phyloP scores from a whole-genome alignment of 2,113 vertebrate genomes.

The Thunnus thynnus region DNA sequence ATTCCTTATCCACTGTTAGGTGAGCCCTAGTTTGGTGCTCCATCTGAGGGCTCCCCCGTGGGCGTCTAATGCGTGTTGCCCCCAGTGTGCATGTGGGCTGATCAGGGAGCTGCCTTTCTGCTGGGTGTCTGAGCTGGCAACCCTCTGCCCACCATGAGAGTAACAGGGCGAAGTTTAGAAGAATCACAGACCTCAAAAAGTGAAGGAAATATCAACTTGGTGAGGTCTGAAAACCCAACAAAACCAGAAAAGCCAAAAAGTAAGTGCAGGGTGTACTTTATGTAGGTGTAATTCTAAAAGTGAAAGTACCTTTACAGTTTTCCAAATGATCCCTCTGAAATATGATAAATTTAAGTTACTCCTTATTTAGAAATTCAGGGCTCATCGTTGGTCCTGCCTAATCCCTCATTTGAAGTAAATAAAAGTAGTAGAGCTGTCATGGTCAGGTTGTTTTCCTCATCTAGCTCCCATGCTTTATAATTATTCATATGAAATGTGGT shows the following conservation, averaged over 20 bases:
- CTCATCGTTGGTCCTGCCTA: slow-evolving; percentile 76
- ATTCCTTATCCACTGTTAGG: slow-evolving; percentile 82
- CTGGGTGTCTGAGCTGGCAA: slow-evolving; percentile 66
- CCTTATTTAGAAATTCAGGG: slow-evolving; percentile 73
- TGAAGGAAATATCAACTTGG: slow-evolving; percentile 57
- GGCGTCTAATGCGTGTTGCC: slow-evolving; percentile 77
- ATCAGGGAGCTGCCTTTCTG: slow-evolving; percentile 73
- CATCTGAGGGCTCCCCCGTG: slow-evolving; percentile 74
- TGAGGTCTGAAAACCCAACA: slow-evolving; percentile 45
- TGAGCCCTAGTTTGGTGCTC: slow-evolving; percentile 71
- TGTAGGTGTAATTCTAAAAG: slow-evolving; percentile 62
- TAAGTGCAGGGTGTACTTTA: slow-evolving; percentile 33
- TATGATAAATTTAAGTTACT: slow-evolving; percentile 70
- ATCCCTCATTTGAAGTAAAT: slow-evolving; percentile 87
- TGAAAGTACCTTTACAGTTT: slow-evolving; percentile 52
- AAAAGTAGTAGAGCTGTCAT: slow-evolving; percentile 86
- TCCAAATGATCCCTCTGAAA: slow-evolving; percentile 57
- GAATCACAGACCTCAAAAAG: slow-evolving; percentile 57
- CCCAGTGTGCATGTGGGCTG: slow-evolving; percentile 76
- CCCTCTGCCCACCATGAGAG: slow-evolving; percentile 66
- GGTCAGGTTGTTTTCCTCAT: slow-evolving; percentile 84
- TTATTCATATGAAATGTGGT: slow-evolving; percentile 91
- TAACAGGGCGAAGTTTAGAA: slow-evolving; percentile 55
- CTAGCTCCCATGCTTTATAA: slow-evolving; percentile 84
- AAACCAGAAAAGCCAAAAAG: slow-evolving; percentile 56